Evolutionary conservation across 2,113 vertebrate species (phyloP).

Genomic region (Aleadryas rufinucha): DNA sequence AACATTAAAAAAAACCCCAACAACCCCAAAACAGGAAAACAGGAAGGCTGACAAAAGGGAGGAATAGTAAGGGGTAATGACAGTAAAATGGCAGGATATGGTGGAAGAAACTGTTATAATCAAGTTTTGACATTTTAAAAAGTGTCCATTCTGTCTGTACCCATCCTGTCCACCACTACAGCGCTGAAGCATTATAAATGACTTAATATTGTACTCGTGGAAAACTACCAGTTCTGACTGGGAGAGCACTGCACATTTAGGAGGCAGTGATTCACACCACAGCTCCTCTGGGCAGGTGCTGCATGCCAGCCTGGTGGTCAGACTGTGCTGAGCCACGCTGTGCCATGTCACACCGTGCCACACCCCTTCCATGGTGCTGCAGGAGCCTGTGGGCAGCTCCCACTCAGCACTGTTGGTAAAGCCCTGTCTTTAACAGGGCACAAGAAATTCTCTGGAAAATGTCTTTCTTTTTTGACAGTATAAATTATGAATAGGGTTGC

Average conservation of each 20-base stretch:
- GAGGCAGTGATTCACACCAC: background rate
- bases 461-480: background rate
- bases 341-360: fast-evolving
- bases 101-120: background rate
- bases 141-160: background rate
- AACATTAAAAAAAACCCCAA: background rate
- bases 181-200: background rate
- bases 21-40: background rate
- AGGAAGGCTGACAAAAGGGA: background rate
- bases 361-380: fast-evolving
- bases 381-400: background rate
- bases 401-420: background rate
- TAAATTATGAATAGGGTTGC: background rate
- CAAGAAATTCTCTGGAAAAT: background rate
- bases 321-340: background rate
- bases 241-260: background rate
- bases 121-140: background rate
- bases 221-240: background rate
- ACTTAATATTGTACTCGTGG: background rate
- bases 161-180: background rate
- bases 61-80: background rate
- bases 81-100: background rate
- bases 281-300: background rate
- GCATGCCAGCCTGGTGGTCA: background rate
- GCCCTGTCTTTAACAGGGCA: background rate